Percentiles rank a stretch among this genome's conserved stretches.
Evolutionary conservation across 2,797 vertebrate species (phyloP).

Genomic region (Holocentrus rufus): DNA sequence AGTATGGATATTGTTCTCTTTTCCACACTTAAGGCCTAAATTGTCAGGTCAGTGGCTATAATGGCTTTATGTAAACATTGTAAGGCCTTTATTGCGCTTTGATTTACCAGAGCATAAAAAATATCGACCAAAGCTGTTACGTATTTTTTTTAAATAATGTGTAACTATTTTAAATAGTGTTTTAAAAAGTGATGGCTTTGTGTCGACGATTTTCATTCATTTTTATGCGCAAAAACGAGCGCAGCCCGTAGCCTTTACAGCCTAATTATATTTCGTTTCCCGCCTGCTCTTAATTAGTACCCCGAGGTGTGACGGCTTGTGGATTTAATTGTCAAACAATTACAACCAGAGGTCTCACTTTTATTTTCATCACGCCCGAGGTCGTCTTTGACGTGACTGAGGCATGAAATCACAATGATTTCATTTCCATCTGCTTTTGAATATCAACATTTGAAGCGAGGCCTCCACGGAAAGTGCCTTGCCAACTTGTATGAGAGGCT

Average conservation of each 20-base stretch:
- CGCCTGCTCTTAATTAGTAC: constrained; percentile 47
- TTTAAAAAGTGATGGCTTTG: background rate
- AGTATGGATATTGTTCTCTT: background rate
- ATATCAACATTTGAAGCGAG: constrained; percentile 75
- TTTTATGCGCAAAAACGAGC: constrained; percentile 13
- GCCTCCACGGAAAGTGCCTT: constrained; percentile 64
- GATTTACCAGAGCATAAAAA: too few species aligned
- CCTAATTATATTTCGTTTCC: background rate
- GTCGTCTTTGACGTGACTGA: constrained; percentile 75
- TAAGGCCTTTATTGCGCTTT: background rate
- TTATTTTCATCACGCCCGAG: constrained; percentile 48
- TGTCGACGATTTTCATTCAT: constrained; percentile 8
- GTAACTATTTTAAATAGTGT: constrained; percentile 1
- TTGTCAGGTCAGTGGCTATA: background rate
- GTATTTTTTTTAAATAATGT: constrained; percentile 8
- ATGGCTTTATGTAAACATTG: background rate
- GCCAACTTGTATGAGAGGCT: constrained; percentile 73
- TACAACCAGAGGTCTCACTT: constrained; percentile 36
- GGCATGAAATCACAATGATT: constrained; percentile 74
- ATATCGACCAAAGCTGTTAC: constrained; percentile 27
- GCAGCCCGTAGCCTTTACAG: background rate
- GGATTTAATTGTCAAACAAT: constrained; percentile 56
- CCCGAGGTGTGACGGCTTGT: constrained; percentile 23
- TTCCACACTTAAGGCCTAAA: background rate
- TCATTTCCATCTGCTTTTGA: constrained; percentile 83